Conservation (phyloP, 2,113 vertebrate species). For the Atherinomorus stipes region DNA sequence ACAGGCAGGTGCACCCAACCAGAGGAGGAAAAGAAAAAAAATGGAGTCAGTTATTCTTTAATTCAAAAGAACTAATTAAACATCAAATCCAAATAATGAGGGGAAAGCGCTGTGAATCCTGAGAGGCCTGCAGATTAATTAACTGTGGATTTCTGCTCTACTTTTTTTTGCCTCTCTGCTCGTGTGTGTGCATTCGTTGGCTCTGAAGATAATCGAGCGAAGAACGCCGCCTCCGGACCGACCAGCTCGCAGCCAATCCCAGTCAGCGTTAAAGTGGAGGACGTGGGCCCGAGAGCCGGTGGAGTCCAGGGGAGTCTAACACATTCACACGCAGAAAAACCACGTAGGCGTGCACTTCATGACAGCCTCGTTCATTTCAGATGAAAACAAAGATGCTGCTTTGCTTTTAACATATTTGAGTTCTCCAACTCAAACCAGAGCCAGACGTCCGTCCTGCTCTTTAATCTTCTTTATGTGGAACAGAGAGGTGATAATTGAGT, state of each 20-base stretch:
- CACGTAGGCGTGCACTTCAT: constrained; percentile 15
- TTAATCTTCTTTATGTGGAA: constrained; percentile 34
- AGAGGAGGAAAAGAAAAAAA: not conserved
- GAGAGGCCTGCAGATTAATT: constrained; percentile 57
- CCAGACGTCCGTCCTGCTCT: not conserved
- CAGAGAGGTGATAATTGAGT: constrained; percentile 24
- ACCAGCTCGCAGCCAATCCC: not conserved
- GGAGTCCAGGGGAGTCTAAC: constrained; percentile 25
- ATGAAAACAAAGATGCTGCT: constrained; percentile 8
- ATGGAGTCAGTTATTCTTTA: constrained; percentile 48
- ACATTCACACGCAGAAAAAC: constrained; percentile 35
- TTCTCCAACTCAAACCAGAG: not conserved
- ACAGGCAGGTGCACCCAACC: constrained; percentile 12
- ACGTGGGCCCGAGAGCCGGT: constrained; percentile 13
- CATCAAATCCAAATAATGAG: constrained; percentile 59
- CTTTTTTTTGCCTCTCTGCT: constrained; percentile 22
- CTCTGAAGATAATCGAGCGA: constrained; percentile 16
- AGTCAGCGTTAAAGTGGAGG: constrained; percentile 1
- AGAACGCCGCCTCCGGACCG: constrained; percentile 24
- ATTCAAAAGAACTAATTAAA: constrained; percentile 71
- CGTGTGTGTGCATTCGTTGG: constrained; percentile 1
- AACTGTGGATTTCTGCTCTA: constrained; percentile 48
- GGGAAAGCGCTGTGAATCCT: constrained; percentile 30
- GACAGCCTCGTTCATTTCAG: not conserved
- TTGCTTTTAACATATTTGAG: not conserved